A percentile compares a stretch with the other conserved stretches of the same genome.
These are phyloP conservation scores for Aphis craccivora DNA, from an alignment of 1,140 invertebrate genomes.

Conservation along the genomic window DNA sequence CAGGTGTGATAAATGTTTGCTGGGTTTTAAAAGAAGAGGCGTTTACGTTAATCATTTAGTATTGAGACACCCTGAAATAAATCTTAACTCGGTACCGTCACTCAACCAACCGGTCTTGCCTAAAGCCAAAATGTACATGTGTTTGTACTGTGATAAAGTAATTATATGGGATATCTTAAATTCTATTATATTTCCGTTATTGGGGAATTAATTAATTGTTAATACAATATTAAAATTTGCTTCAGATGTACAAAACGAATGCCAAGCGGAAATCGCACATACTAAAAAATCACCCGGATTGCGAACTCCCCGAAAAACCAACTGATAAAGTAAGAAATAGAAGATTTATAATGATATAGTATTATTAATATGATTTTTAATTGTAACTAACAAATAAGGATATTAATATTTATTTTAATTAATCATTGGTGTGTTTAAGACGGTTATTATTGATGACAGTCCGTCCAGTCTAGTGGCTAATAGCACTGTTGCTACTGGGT, in stretches of 20 bases:
- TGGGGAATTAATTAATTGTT: not conserved
- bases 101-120: conserved; percentile 82
- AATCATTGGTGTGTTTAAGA: conserved; percentile 14
- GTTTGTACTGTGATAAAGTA: conserved; percentile 85
- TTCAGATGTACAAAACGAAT: conserved; percentile 81
- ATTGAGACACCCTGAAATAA: conserved; percentile 82
- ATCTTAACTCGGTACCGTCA: conserved; percentile 79
- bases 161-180: conserved; percentile 10
- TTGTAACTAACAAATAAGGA: not conserved
- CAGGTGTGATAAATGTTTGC: conserved; percentile 80
- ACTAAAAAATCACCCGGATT: conserved; percentile 79
- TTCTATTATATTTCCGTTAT: not conserved
- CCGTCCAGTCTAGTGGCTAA: not conserved
- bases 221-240: conserved; percentile 37
- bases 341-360: not conserved
- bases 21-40: conserved; percentile 84
- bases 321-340: conserved; percentile 65
- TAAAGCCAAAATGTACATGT: conserved; percentile 83
- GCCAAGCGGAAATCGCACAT: conserved; percentile 86
- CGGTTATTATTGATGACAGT: not conserved
- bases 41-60: conserved; percentile 87
- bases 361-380: not conserved
- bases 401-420: not conserved
- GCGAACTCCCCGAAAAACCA: conserved; percentile 23
- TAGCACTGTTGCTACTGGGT: conserved; percentile 65